Evolutionary conservation across 2,888 invertebrate species (phyloP).

Genomic region (Trachelus troglodyta): DNA sequence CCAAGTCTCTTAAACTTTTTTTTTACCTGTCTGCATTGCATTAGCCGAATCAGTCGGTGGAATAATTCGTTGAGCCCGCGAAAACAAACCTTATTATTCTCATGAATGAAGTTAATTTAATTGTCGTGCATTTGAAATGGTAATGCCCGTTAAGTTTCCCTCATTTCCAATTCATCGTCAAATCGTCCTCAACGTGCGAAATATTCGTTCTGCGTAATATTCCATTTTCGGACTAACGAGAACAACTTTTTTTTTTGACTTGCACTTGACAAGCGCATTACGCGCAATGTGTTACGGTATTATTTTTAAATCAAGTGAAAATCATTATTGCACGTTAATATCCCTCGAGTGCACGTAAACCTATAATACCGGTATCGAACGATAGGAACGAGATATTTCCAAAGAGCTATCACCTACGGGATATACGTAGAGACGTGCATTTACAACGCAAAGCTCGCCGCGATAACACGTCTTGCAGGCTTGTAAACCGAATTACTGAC

Average conservation of each 20-base stretch:
- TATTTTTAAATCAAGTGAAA: background rate
- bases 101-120: constrained; percentile 43
- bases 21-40: constrained; percentile 19
- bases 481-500: constrained; percentile 43
- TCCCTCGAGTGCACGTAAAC: background rate
- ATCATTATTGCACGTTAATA: background rate
- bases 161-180: constrained; percentile 35
- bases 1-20: constrained; percentile 32
- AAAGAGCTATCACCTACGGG: background rate
- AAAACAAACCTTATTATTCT: constrained; percentile 48
- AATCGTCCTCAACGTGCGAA: constrained; percentile 11
- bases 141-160: constrained; percentile 39
- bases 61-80: constrained; percentile 33
- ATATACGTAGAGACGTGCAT: background rate
- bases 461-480: constrained; percentile 3
- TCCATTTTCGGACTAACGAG: background rate
- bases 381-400: background rate
- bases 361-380: background rate
- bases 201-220: background rate
- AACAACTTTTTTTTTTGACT: background rate
- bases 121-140: constrained; percentile 47
- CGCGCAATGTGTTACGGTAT: background rate
- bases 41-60: constrained; percentile 26
- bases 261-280: background rate
- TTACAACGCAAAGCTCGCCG: background rate